Evolutionary conservation across 2,113 vertebrate species (phyloP), one percentile per base, ranked within the genome.

Genomic region (Acanthochromis polyacanthus): DNA sequence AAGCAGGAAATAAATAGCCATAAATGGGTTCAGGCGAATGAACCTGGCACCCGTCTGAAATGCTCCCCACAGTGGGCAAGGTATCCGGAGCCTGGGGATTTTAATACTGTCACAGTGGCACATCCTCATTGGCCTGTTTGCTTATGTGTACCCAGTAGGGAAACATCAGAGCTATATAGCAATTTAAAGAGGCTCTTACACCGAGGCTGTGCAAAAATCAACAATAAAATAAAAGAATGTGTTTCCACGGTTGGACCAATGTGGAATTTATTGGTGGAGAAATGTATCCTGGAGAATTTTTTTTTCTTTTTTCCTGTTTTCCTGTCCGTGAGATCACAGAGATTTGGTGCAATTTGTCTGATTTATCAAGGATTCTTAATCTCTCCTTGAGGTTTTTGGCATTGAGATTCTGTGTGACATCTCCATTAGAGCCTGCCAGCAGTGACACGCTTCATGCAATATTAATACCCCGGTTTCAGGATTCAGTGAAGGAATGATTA

Each of bases 1-100:
- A 88, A 75, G 66, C 67, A 88, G 45, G 50, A 75, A 90, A 87
- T 90, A 91, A 92, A 91, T 84, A 88, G 81, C 79, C 68, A 81
- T 72, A 89, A 86, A 92, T 76, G 64, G 64, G 78, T 90, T 87
- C 55, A 87, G 63, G 83, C 76, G 78, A 83, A 89, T 78, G 83
- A 91, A 89, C 64, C 81, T 90, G 78, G 60, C 56, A 79, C 73
- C 78, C 68, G 48, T 82, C 64, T 88, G 71, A 78, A 82, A 86
- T 61, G 63, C 72, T 80, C 40, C 70, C 70, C 51, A 70, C 67
- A 78, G 81, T 60, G 71, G 71, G 73, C 53, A 63, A 75, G 81
- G 78, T 30, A 71, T 78, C 71, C 16, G 15, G n/a, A 76, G 71
- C 70, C 80, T 52, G 52, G 78, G 75, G 83, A 70, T 74, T 89